Evolutionary conservation across 2,113 vertebrate species (phyloP).

Genomic region (Misgurnus mizolepis): DNA sequence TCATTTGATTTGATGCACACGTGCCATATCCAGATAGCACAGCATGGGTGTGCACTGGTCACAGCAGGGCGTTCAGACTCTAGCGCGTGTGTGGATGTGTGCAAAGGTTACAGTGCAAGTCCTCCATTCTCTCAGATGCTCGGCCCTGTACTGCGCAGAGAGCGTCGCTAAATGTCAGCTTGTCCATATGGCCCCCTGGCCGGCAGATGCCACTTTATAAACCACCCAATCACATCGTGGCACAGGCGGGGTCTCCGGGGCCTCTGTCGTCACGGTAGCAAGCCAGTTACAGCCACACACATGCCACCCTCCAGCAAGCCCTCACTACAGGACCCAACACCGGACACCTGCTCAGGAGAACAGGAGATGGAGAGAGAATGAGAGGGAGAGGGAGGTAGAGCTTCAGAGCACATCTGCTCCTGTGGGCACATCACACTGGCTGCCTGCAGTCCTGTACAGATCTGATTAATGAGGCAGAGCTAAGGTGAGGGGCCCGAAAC

Average conservation of each 20-base stretch:
- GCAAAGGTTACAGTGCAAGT: constrained; percentile 53
- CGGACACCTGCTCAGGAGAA: constrained; percentile 46
- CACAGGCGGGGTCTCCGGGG: constrained; percentile 36
- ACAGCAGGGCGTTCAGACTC: constrained; percentile 35
- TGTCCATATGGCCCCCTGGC: constrained; percentile 58
- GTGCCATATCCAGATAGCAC: constrained; percentile 28
- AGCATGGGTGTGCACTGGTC: constrained; percentile 16
- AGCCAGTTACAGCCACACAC: constrained; percentile 29
- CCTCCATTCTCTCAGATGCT: constrained; percentile 29
- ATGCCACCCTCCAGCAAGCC: constrained; percentile 17
- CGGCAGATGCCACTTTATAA: constrained; percentile 49
- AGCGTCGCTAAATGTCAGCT: constrained; percentile 58
- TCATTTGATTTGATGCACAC: constrained; percentile 22
- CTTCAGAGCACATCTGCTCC: constrained; percentile 47
- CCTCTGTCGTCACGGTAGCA: constrained; percentile 27
- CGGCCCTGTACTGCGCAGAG: constrained; percentile 10
- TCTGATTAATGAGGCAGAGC: constrained; percentile 52
- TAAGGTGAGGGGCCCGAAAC: constrained; percentile 45
- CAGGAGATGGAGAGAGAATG: neutral
- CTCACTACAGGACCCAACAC: constrained; percentile 29
- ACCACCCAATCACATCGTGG: constrained; percentile 42
- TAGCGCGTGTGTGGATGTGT: constrained; percentile 32
- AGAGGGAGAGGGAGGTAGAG: neutral
- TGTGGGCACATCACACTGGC: constrained; percentile 34
- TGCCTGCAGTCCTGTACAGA: constrained; percentile 27